phyloP scores from a whole-genome alignment of 2,113 vertebrate genomes.

The Symphodus melops region DNA sequence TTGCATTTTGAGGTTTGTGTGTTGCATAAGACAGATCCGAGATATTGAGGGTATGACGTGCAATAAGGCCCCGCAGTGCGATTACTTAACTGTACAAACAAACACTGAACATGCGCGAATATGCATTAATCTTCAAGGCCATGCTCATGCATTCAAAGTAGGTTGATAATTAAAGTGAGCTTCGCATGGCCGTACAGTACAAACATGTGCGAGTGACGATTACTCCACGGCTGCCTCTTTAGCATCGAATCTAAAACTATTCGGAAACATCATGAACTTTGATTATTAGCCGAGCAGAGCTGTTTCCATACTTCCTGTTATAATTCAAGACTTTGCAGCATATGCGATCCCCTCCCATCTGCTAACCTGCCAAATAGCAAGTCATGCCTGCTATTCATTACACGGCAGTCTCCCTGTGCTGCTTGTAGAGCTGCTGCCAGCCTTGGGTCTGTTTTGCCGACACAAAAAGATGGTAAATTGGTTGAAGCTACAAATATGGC shows the following conservation, averaged over 20 bases:
- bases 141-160: constrained; percentile 55
- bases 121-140: constrained; percentile 49
- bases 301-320: constrained; percentile 59
- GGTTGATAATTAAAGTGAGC: constrained; percentile 33
- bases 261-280: constrained; percentile 38
- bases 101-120: constrained; percentile 25
- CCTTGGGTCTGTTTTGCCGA: constrained; percentile 45
- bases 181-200: constrained; percentile 28
- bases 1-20: constrained; percentile 6
- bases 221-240: constrained; percentile 36
- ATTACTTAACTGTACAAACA: constrained; percentile 53
- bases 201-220: constrained; percentile 5
- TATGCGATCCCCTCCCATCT: constrained; percentile 57
- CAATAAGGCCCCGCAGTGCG: not conserved
- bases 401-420: constrained; percentile 51
- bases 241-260: constrained; percentile 25
- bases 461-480: constrained; percentile 48
- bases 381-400: constrained; percentile 74
- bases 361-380: constrained; percentile 66
- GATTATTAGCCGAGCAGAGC: constrained; percentile 48
- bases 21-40: not conserved
- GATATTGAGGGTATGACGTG: not conserved
- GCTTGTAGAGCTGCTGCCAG: constrained; percentile 57
- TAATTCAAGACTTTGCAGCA: constrained; percentile 60
- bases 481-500: constrained; percentile 50